phyloP scores from a whole-genome alignment of 2,113 vertebrate genomes.

The Ctenomys sociabilis region DNA sequence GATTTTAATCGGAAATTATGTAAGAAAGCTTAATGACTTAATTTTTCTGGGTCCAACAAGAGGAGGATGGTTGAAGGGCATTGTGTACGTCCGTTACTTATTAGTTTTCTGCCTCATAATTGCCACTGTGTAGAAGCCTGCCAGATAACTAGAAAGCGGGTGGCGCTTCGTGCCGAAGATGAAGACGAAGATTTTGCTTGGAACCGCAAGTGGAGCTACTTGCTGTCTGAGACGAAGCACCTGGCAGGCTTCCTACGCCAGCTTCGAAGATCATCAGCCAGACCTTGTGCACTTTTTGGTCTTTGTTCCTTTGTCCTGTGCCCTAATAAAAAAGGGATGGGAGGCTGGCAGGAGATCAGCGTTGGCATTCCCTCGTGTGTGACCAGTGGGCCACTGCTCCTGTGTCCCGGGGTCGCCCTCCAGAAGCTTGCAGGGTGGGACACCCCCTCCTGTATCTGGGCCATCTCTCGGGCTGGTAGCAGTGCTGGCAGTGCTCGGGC shows the following conservation, averaged over 20 bases:
- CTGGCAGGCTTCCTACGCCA: not conserved
- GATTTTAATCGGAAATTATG: slow-evolving; percentile 31
- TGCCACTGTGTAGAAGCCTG: not conserved
- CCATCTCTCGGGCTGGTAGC: not conserved
- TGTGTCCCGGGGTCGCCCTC: accelerated
- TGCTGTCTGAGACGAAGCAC: not conserved
- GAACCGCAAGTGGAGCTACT: not conserved
- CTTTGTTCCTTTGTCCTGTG: slow-evolving; percentile 31
- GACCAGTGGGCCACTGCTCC: not conserved
- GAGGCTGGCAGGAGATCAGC: accelerated
- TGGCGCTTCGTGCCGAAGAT: not conserved
- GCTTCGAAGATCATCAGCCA: not conserved
- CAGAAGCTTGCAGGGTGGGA: accelerated
- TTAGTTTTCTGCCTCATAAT: not conserved
- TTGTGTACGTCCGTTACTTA: not conserved
- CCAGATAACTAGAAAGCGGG: not conserved
- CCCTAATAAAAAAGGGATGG: not conserved
- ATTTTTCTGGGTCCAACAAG: not conserved
- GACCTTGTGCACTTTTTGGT: not conserved
- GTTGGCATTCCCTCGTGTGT: not conserved
- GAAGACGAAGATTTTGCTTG: not conserved
- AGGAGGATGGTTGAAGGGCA: not conserved
- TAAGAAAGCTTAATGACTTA: not conserved
- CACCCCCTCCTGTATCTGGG: too few relatives aligned
- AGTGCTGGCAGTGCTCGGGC: not conserved